Percentiles rank a stretch among this genome's conserved stretches.
Evolutionary conservation across 1,140 invertebrate genomes (phyloP).

Genomic region (Belonocnema kinseyi): DNA sequence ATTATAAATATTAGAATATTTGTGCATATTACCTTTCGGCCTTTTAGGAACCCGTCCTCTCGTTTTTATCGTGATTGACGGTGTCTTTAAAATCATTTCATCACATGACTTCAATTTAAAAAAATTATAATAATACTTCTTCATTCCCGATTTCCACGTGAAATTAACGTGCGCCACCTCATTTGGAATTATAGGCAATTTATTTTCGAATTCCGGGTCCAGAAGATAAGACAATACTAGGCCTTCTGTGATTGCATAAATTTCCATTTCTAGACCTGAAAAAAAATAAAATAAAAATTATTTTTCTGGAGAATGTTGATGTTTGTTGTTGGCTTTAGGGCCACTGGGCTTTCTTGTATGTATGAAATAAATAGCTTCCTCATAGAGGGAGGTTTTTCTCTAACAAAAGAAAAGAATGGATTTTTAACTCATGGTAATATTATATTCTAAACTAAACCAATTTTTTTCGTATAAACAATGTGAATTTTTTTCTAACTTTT

Average conservation of each 20-base stretch:
- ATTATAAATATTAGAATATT: slow-evolving; percentile 21
- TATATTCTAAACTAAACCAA: no score
- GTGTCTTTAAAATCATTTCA: slow-evolving; percentile 87
- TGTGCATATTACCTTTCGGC: slow-evolving; percentile 83
- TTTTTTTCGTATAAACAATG: no score
- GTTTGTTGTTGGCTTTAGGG: no score
- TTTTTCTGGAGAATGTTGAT: no score
- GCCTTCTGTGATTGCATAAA: slow-evolving; percentile 91
- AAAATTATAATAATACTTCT: slow-evolving; percentile 92
- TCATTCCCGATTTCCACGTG: slow-evolving; percentile 91
- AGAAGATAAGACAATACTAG: slow-evolving; percentile 88
- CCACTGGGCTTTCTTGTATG: no score
- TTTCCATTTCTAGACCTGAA: slow-evolving; percentile 89
- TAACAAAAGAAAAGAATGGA: no score
- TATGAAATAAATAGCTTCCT: no score
- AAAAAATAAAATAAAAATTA: neutral
- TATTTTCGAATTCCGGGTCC: slow-evolving; percentile 92
- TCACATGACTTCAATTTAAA: slow-evolving; percentile 89
- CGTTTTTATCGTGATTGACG: slow-evolving; percentile 90
- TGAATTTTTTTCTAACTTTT: no score
- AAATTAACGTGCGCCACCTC: slow-evolving; percentile 94
- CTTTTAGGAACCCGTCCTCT: slow-evolving; percentile 89
- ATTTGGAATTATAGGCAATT: slow-evolving; percentile 91
- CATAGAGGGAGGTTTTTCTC: no score
- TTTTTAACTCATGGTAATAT: no score